Evolutionary conservation across 2,113 vertebrate genomes (phyloP), one percentile per base, ranked within the genome.

Genomic region (Xiphias gladius): DNA sequence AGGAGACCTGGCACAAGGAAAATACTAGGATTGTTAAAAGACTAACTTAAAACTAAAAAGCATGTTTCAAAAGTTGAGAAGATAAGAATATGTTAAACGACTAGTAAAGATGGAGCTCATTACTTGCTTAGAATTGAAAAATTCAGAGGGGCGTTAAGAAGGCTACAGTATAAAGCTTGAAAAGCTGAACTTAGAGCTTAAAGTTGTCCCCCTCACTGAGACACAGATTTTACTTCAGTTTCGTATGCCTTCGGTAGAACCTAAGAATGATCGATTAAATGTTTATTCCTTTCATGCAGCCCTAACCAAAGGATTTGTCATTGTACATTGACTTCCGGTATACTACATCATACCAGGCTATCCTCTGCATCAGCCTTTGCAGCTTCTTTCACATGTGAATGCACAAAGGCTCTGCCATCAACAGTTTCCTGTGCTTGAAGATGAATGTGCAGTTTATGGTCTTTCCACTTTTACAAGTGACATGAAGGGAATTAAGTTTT

Each of bases 241-340:
- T 76, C 28, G 37, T 7, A 37, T 0, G 57, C 50, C 58, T 79
- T 79, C 76, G 73, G 37, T 24, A 1, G 65, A 76, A 32, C 30
- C 28, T 30, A 26, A 52, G 52, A 66, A 82, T 30, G 54, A 81
- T 83, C 59, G 24, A 86, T 84, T 52, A 81, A 80, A 80, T 81
- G 77, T 89, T 89, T 81, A 76, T 86, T 82, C 62, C 73, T 65
- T n/a, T 57, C 85, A 75, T 77, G 76, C 55, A 76, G 77, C 87
- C 59, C 22, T 78, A 62, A 83, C 73, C 71, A 73, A 77, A 76
- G 58, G 85, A 87, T 87, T 82, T 79, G 76, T 81, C 74, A 84
- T 12, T 55, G 61, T 69, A 73, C 74, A 77, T 61, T 84, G 71
- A 65, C 61, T 82, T 76, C 59, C 46, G 63, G 72, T 80, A 57